Percentiles rank a stretch among this genome's conserved stretches.
Conservation (phyloP, 2,113 vertebrate species). For the Malaclemys terrapin region DNA sequence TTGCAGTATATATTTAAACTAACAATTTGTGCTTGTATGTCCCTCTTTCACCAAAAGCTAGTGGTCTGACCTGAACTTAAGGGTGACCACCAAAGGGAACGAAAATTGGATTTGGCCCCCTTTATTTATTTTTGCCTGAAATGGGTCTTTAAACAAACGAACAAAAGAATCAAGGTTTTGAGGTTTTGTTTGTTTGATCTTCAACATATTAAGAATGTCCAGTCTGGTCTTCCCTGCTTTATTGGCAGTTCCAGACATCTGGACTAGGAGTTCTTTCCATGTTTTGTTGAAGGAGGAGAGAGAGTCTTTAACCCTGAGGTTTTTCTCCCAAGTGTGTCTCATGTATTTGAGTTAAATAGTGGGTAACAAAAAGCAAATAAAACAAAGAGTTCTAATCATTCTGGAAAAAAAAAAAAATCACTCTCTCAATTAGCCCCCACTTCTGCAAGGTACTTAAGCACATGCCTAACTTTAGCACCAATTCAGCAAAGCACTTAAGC, state of each 20-base stretch:
- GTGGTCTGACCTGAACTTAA: fast-evolving
- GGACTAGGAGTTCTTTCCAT: neutral
- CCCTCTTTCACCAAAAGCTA: fast-evolving
- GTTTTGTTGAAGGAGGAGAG: neutral
- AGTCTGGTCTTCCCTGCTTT: neutral
- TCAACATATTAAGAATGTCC: neutral
- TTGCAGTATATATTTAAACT: fast-evolving
- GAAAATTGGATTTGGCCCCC: neutral
- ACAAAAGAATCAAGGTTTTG: neutral
- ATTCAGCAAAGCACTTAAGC: neutral
- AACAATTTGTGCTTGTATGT: fast-evolving
- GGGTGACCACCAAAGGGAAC: neutral
- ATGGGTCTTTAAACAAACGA: neutral
- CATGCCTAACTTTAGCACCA: neutral
- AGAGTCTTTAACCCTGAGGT: neutral
- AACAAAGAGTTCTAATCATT: neutral
- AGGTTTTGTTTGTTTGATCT: neutral
- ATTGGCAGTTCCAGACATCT: neutral
- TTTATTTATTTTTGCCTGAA: neutral
- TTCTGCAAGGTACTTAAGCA: neutral
- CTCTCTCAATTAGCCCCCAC: neutral
- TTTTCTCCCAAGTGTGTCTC: fast-evolving
- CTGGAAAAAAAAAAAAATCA: neutral
- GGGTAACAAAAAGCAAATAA: neutral
- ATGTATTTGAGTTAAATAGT: neutral